A percentile compares a stretch with the other conserved stretches of the same genome.
Conservation (phyloP, 1,140 invertebrate genomes). For the Venustaconcha ellipsiformis region DNA sequence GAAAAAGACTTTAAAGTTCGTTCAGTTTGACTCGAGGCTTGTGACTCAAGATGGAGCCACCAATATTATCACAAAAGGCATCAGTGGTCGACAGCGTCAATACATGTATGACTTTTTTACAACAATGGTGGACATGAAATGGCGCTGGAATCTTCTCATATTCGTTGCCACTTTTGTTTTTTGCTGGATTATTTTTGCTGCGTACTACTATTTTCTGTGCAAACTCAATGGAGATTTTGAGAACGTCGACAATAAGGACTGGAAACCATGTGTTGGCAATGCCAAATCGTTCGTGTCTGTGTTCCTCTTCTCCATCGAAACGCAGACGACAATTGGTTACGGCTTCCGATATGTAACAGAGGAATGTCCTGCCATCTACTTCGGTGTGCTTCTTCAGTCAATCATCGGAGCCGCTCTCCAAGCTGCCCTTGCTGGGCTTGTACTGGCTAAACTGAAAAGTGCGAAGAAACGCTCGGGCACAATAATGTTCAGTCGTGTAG, state of each 20-base stretch:
- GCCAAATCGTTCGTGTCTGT: constrained; percentile 51
- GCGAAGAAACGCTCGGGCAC: constrained; percentile 54
- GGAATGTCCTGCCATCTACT: constrained; percentile 31
- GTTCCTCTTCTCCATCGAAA: constrained; percentile 69
- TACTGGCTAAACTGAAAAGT: constrained; percentile 48
- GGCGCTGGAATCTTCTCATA: constrained; percentile 94
- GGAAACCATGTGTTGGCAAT: constrained; percentile 57
- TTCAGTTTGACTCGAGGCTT: too few relatives aligned
- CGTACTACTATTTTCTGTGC: constrained; percentile 92
- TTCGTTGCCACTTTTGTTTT: constrained; percentile 91
- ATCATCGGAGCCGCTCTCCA: constrained; percentile 50
- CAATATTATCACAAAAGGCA: too few relatives aligned
- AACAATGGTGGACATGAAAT: constrained; percentile 73
- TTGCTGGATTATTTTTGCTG: constrained; percentile 90
- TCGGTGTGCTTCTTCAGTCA: constrained; percentile 54
- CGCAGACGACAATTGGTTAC: constrained; percentile 71
- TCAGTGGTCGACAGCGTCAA: constrained; percentile 15
- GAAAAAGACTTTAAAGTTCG: too few relatives aligned
- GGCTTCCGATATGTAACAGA: constrained; percentile 77
- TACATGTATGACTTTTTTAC: constrained; percentile 30
- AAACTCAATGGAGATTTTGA: constrained; percentile 88
- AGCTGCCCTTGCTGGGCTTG: constrained; percentile 45
- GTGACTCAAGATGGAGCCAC: too few relatives aligned
- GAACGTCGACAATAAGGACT: constrained; percentile 69
- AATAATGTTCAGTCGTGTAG: constrained; percentile 51